Evolutionary conservation across 2,888 invertebrate species (phyloP).

Genomic region (Aquatica leii): DNA sequence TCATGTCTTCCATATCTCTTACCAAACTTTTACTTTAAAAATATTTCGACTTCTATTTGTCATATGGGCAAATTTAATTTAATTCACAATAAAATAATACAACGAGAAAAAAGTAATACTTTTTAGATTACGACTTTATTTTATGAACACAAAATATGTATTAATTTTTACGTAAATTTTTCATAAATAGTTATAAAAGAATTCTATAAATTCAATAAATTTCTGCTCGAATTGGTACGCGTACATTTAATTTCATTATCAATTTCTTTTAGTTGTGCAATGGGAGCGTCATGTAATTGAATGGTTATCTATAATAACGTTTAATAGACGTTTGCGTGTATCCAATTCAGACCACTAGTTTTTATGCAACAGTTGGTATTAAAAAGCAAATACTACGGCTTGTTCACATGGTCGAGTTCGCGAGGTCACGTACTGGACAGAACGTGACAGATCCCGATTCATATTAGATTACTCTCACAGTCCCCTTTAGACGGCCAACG

Average conservation of each 20-base stretch:
- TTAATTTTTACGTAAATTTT: constrained; percentile 7
- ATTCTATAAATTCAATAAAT: no score
- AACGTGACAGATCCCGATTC: constrained; percentile 61
- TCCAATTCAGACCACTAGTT: constrained; percentile 29
- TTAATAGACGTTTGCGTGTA: constrained; percentile 4
- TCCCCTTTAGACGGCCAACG: constrained; percentile 27
- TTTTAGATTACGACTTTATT: no score
- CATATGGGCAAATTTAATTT: no score
- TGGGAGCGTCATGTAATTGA: constrained; percentile 9
- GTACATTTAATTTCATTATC: no score
- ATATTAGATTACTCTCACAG: constrained; percentile 58
- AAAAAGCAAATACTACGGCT: constrained; percentile 54
- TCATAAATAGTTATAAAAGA: neutral
- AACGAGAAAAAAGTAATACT: no score
- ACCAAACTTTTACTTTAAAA: no score
- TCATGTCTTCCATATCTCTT: no score
- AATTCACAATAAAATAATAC: no score
- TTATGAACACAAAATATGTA: no score
- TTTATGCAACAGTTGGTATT: constrained; percentile 43
- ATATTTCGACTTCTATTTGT: no score
- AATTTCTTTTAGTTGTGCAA: neutral
- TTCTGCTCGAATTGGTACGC: no score
- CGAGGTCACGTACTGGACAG: constrained; percentile 59
- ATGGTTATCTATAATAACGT: constrained; percentile 9
- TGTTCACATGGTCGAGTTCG: constrained; percentile 57